These are phyloP conservation scores for Carassius auratus DNA, from an alignment of 2,113 vertebrate genomes.

Conservation along the genomic window DNA sequence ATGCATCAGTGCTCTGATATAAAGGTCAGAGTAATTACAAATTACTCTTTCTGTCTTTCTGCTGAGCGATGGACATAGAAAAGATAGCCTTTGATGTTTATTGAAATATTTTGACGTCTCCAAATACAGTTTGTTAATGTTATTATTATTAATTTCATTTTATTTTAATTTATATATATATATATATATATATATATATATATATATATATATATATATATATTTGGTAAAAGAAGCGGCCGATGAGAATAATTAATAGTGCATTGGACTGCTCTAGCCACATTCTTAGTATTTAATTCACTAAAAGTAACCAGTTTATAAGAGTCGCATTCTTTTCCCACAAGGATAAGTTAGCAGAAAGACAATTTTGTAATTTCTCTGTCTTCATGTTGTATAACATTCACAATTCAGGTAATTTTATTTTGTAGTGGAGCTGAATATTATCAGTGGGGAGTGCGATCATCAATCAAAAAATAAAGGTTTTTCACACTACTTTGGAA, in stretches of 20 bases:
- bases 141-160: too few relatives aligned
- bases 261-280: background rate
- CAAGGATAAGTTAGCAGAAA: background rate
- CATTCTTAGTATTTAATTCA: too few relatives aligned
- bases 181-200: background rate
- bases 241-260: background rate
- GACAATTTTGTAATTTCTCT: background rate
- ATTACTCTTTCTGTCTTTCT: background rate
- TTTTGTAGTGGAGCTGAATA: too few relatives aligned
- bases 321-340: background rate
- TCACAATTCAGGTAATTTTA: background rate
- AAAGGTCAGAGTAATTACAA: slow-evolving; percentile 21
- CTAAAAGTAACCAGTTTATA: too few relatives aligned
- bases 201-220: too few relatives aligned
- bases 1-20: slow-evolving; percentile 20
- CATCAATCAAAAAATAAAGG: too few relatives aligned
- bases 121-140: background rate
- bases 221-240: background rate
- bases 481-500: too few relatives aligned
- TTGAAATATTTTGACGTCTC: background rate
- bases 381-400: background rate
- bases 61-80: background rate
- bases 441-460: background rate
- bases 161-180: too few relatives aligned
- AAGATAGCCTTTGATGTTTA: background rate